phyloP scores from a whole-genome alignment of 2,888 invertebrate species.

The Ophion ellenae region DNA sequence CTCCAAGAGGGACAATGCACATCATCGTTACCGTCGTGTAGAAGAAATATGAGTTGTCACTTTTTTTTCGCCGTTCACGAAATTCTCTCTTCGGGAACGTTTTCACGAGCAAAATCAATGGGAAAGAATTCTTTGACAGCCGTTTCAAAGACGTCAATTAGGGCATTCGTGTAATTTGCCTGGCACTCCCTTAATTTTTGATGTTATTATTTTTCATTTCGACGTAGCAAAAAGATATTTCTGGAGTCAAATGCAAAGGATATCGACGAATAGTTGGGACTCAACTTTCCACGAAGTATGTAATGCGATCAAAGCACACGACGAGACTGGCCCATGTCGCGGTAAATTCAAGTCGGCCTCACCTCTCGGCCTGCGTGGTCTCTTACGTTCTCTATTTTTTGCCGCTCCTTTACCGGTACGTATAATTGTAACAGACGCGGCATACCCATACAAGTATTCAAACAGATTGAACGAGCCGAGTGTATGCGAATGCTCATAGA shows the following conservation, averaged over 20 bases:
- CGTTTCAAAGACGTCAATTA: not conserved
- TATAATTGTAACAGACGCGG: slow-evolving; percentile 46
- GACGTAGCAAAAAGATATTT: not conserved
- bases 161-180: too few species aligned
- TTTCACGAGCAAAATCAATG: not conserved
- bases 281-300: slow-evolving; percentile 46
- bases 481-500: slow-evolving; percentile 48
- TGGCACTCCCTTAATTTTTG: too few species aligned
- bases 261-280: not conserved
- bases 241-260: not conserved
- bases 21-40: not conserved
- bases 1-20: not conserved
- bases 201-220: not conserved
- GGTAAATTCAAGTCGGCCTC: slow-evolving; percentile 51
- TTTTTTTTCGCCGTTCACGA: not conserved
- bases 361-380: slow-evolving; percentile 62
- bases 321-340: slow-evolving; percentile 73
- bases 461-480: slow-evolving; percentile 61
- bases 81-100: not conserved
- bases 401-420: slow-evolving; percentile 62
- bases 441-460: slow-evolving; percentile 17
- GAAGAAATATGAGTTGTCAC: not conserved
- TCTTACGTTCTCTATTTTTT: slow-evolving; percentile 65
- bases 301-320: slow-evolving; percentile 73
- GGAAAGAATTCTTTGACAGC: not conserved